These are phyloP conservation scores for Podotricha telesiphe DNA, from an alignment of 2,888 invertebrate genomes.

Conservation along the genomic window DNA sequence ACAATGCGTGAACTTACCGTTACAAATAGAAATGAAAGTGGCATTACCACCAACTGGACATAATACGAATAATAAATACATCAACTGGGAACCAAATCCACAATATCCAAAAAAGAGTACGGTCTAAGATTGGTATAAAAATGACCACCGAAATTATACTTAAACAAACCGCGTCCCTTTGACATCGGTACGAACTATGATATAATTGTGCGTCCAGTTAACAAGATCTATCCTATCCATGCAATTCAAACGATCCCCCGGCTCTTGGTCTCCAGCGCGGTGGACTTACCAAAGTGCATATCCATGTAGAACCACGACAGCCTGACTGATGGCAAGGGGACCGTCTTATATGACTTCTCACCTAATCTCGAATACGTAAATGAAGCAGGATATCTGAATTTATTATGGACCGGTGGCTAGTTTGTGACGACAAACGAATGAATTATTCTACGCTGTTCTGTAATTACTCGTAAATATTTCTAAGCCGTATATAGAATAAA, in stretches of 20 bases:
- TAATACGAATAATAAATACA: not conserved
- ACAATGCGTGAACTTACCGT: too few species aligned
- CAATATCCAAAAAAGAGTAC: not conserved
- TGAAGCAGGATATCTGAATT: slow-evolving; percentile 29
- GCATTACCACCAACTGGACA: too few species aligned
- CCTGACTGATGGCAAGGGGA: slow-evolving; percentile 66
- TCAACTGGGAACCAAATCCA: not conserved
- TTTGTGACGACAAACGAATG: slow-evolving; percentile 12
- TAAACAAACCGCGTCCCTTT: slow-evolving; percentile 19
- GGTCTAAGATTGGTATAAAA: slow-evolving; percentile 11
- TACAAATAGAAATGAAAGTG: too few species aligned
- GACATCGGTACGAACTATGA: slow-evolving; percentile 18
- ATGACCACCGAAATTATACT: slow-evolving; percentile 23
- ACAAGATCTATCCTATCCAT: slow-evolving; percentile 4
- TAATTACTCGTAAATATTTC: not conserved
- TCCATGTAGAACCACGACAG: slow-evolving; percentile 65
- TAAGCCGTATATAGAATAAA: not conserved
- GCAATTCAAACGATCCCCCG: not conserved
- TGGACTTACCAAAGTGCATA: slow-evolving; percentile 72
- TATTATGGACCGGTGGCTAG: slow-evolving; percentile 25
- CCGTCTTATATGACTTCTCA: slow-evolving; percentile 34
- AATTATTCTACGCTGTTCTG: slow-evolving; percentile 2
- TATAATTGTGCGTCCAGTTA: slow-evolving; percentile 22
- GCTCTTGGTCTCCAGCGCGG: slow-evolving; percentile 52
- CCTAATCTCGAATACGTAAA: slow-evolving; percentile 37